These are phyloP conservation scores for Galago senegalensis DNA, from an alignment of 2,797 vertebrate genomes.

Conservation along the genomic window DNA sequence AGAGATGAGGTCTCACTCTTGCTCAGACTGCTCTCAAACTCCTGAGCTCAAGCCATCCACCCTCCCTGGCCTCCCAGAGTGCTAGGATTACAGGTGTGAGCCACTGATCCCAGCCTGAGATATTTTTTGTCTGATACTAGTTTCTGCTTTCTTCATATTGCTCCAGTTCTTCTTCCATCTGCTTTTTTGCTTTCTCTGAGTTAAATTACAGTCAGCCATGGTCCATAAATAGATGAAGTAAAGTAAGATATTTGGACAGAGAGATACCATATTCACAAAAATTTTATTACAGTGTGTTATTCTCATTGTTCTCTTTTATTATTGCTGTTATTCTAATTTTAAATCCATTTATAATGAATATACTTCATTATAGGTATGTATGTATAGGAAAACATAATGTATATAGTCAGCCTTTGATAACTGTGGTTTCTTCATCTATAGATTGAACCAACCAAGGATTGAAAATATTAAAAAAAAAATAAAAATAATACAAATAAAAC, in stretches of 20 bases:
- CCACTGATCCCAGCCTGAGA: too few relatives aligned
- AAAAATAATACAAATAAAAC: neutral
- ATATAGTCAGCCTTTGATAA: neutral
- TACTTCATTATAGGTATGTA: neutral
- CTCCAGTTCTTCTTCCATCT: neutral
- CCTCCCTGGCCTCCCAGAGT: too few relatives aligned
- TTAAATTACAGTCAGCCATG: neutral
- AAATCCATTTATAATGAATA: neutral
- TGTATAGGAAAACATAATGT: neutral
- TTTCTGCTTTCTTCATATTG: neutral
- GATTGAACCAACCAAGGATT: neutral
- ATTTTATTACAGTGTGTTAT: neutral
- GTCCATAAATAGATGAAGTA: neutral
- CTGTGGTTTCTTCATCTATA: too few relatives aligned
- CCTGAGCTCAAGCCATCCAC: too few relatives aligned
- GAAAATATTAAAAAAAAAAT: neutral
- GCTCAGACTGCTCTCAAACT: too few relatives aligned
- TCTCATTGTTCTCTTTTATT: neutral
- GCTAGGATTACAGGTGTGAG: too few relatives aligned
- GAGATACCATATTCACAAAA: neutral
- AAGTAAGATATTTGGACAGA: neutral
- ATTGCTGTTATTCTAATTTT: neutral
- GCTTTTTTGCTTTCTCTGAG: neutral
- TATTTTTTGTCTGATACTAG: neutral
- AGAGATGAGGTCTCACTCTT: too few relatives aligned